Percentiles rank a stretch among this genome's conserved stretches.
phyloP scores from a whole-genome alignment of 1,140 invertebrate genomes.

The Scaptomyza hsui region DNA sequence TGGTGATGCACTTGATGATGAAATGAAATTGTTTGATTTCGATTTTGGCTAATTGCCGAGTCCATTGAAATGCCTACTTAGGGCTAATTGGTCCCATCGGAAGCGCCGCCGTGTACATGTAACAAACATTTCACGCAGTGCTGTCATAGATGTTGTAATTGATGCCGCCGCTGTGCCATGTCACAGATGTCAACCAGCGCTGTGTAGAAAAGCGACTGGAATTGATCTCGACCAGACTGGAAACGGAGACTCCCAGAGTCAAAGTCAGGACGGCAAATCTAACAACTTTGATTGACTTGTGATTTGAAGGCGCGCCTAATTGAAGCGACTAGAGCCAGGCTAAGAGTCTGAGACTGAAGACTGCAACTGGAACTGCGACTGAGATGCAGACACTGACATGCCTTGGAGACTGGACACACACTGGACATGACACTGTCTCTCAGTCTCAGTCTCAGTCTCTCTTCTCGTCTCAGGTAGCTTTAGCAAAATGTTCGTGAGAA shows the following conservation, averaged over 20 bases:
- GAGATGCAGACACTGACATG: constrained; percentile 39
- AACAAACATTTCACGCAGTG: constrained; percentile 80
- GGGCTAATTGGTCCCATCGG: constrained; percentile 78
- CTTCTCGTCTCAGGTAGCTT: constrained; percentile 57
- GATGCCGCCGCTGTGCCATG: constrained; percentile 77
- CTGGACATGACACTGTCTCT: constrained; percentile 21
- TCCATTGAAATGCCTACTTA: constrained; percentile 80
- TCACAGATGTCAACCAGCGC: constrained; percentile 69
- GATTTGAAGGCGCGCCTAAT: constrained; percentile 80
- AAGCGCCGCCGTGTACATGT: constrained; percentile 77
- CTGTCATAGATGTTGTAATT: constrained; percentile 81
- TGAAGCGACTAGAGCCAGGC: constrained; percentile 61
- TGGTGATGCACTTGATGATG: constrained; percentile 51
- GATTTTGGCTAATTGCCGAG: constrained; percentile 78
- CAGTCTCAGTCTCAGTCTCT: no score
- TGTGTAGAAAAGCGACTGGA: constrained; percentile 16
- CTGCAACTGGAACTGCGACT: constrained; percentile 21
- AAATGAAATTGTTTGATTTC: constrained; percentile 75
- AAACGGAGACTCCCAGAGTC: constrained; percentile 14
- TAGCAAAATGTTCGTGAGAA: constrained; percentile 77
- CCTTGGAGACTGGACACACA: constrained; percentile 52
- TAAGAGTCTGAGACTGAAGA: constrained; percentile 35
- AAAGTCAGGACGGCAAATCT: constrained; percentile 67
- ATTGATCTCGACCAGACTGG: constrained; percentile 23
- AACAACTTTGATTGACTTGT: constrained; percentile 81